Conservation (phyloP, 2,888 invertebrate genomes). For the Onchidella celtica region DNA sequence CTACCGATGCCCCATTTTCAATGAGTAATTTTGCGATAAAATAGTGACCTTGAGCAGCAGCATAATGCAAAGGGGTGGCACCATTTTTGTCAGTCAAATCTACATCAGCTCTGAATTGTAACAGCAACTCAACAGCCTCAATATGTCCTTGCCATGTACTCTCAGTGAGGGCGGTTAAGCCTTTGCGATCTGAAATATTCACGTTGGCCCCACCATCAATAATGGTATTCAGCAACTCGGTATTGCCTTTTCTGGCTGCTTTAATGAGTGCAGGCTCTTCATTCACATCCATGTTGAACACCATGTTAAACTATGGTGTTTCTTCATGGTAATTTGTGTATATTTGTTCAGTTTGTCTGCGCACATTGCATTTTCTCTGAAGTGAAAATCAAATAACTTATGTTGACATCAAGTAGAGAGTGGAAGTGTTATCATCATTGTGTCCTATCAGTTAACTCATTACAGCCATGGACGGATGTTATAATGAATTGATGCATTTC, state of each 20-base stretch:
- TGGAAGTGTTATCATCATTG: too few species aligned
- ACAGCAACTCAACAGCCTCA: not conserved
- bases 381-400: too few species aligned
- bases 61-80: conserved; percentile 29
- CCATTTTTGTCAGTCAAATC: conserved; percentile 37
- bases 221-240: conserved; percentile 8
- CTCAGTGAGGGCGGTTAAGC: not conserved
- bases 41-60: conserved; percentile 26
- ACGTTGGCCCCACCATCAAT: conserved; percentile 38
- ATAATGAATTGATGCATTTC: too few species aligned
- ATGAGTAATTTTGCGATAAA: not conserved
- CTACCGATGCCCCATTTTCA: not conserved
- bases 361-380: too few species aligned
- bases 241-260: conserved; percentile 13
- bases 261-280: conserved; percentile 10
- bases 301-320: too few species aligned
- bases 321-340: too few species aligned
- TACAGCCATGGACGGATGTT: too few species aligned
- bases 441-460: too few species aligned
- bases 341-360: too few species aligned
- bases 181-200: conserved; percentile 1
- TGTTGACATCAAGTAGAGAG: too few species aligned
- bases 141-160: not conserved
- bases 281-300: too few species aligned
- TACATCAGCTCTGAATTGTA: not conserved